phyloP scores from a whole-genome alignment of 2,888 invertebrate genomes.

The Syritta pipiens region DNA sequence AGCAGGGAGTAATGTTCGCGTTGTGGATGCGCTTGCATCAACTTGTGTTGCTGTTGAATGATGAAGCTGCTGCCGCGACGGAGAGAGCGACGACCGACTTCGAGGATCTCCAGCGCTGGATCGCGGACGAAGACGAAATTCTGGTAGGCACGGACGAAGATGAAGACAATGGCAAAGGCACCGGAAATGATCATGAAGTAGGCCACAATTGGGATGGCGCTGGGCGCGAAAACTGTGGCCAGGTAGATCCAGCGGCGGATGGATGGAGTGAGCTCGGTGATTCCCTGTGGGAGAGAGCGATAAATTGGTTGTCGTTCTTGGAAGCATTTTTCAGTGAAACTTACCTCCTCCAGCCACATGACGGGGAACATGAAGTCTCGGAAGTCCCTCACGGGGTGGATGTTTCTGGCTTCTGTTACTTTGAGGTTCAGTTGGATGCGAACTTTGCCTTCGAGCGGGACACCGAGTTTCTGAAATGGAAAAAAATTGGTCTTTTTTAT shows the following conservation, averaged over 20 bases:
- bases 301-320: neutral
- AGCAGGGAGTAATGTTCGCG: slow-evolving; percentile 78
- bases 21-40: slow-evolving; percentile 71
- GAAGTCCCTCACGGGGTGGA: slow-evolving; percentile 87
- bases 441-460: slow-evolving; percentile 90
- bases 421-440: slow-evolving; percentile 90
- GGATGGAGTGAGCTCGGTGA: slow-evolving; percentile 88
- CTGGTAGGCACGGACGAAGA: slow-evolving; percentile 88
- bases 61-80: slow-evolving; percentile 82
- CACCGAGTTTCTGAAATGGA: slow-evolving; percentile 87
- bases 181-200: slow-evolving; percentile 88
- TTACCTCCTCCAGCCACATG: slow-evolving; percentile 93
- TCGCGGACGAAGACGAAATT: slow-evolving; percentile 85
- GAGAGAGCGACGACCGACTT: slow-evolving; percentile 87
- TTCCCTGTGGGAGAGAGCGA: slow-evolving; percentile 81
- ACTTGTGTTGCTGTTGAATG: slow-evolving; percentile 77
- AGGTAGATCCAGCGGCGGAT: slow-evolving; percentile 90
- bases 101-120: slow-evolving; percentile 86
- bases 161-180: slow-evolving; percentile 82
- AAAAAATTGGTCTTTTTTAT: neutral
- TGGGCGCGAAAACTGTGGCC: slow-evolving; percentile 88
- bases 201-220: slow-evolving; percentile 85
- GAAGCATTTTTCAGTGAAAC: slow-evolving; percentile 21
- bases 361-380: slow-evolving; percentile 90
- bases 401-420: slow-evolving; percentile 86